Percentiles rank a stretch among this genome's conserved stretches.
phyloP scores from a whole-genome alignment of 2,888 invertebrate species.

The Melieria picta region DNA sequence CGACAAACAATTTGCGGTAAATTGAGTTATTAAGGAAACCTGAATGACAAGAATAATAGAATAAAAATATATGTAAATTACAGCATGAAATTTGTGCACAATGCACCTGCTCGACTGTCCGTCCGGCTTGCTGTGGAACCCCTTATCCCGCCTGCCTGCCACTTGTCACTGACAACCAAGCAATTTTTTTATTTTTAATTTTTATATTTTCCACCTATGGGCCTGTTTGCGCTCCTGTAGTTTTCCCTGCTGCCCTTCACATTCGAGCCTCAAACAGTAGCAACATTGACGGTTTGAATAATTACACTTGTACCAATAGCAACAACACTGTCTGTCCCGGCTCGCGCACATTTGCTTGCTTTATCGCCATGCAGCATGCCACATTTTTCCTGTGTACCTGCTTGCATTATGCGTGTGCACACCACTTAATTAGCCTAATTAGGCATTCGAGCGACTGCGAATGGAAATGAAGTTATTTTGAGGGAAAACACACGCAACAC shows the following conservation, averaged over 20 bases:
- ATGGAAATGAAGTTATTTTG: slow-evolving; percentile 29
- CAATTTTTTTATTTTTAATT: too few relatives aligned
- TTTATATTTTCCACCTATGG: too few relatives aligned
- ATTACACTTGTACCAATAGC: too few relatives aligned
- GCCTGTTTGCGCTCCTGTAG: background rate
- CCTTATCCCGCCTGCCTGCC: background rate
- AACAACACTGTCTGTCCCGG: too few relatives aligned
- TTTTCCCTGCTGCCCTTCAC: too few relatives aligned
- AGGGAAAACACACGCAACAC: too few relatives aligned
- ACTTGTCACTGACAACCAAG: too few relatives aligned
- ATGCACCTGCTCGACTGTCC: background rate
- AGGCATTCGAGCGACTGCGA: slow-evolving; percentile 35
- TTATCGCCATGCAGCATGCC: too few relatives aligned
- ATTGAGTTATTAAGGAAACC: slow-evolving; percentile 28
- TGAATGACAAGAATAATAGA: background rate
- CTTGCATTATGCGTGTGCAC: slow-evolving; percentile 5
- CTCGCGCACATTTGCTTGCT: too few relatives aligned
- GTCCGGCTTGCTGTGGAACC: background rate
- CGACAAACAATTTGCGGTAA: slow-evolving; percentile 25
- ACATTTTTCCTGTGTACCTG: background rate
- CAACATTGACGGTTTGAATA: too few relatives aligned
- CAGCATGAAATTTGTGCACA: too few relatives aligned
- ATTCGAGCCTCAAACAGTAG: too few relatives aligned
- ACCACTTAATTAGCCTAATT: slow-evolving; percentile 41
- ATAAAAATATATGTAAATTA: background rate